Evolutionary conservation across 2,888 invertebrate genomes (phyloP).

Genomic region (Oxyteleia sp.): DNA sequence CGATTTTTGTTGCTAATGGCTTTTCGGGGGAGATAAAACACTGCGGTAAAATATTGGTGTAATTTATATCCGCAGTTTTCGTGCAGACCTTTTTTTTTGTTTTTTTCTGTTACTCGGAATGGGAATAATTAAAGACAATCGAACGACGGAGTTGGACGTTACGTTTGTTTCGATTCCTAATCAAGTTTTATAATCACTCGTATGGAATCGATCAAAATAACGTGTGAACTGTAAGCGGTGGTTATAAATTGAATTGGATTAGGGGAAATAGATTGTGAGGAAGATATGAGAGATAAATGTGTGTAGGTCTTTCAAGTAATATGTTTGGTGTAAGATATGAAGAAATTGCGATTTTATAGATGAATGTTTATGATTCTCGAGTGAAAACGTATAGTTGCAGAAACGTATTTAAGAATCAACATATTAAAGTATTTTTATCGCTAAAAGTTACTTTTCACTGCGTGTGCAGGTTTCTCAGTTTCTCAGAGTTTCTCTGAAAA

Average conservation of each 20-base stretch:
- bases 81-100: background rate
- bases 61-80: conserved; percentile 41
- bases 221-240: background rate
- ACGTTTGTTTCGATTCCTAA: conserved; percentile 6
- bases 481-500: too few relatives aligned
- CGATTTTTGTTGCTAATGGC: conserved; percentile 43
- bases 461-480: too few relatives aligned
- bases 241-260: conserved; percentile 37
- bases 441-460: too few relatives aligned
- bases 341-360: background rate
- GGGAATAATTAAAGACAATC: conserved; percentile 31
- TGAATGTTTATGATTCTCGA: too few relatives aligned
- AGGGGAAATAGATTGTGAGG: background rate
- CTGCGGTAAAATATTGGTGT: conserved; percentile 38
- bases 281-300: conserved; percentile 11
- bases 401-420: too few relatives aligned
- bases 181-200: conserved; percentile 9
- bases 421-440: too few relatives aligned
- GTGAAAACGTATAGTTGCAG: too few relatives aligned
- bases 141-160: conserved; percentile 1
- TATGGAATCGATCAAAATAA: conserved; percentile 11
- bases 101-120: background rate
- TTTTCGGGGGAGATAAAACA: conserved; percentile 38
- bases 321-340: background rate
- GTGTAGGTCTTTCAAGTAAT: background rate